phyloP scores from a whole-genome alignment of 2,113 vertebrate genomes.

The Salvator merianae region DNA sequence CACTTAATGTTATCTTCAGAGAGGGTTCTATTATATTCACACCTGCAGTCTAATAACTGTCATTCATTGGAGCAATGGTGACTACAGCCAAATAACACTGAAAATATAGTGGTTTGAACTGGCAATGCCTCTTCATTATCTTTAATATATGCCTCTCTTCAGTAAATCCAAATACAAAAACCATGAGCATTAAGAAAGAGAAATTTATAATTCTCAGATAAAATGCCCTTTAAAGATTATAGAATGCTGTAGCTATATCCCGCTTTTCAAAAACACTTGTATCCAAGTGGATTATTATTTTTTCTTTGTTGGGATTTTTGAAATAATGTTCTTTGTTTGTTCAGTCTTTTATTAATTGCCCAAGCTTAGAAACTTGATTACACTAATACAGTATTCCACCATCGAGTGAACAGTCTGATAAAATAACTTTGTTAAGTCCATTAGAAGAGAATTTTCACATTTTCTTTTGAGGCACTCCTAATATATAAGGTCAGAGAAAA shows the following conservation, averaged over 20 bases:
- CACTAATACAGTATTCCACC: background rate
- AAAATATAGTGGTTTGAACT: constrained; percentile 40
- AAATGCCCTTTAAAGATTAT: background rate
- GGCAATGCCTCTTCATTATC: constrained; percentile 56
- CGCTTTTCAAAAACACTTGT: background rate
- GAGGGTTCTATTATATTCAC: constrained; percentile 24
- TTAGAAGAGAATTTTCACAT: background rate
- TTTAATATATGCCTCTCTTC: constrained; percentile 52
- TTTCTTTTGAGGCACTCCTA: background rate
- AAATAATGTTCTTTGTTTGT: background rate
- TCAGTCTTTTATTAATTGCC: constrained; percentile 7
- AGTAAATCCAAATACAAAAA: constrained; percentile 55
- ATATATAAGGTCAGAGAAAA: background rate
- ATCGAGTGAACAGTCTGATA: background rate
- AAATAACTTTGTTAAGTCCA: background rate
- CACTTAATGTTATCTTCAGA: constrained; percentile 11
- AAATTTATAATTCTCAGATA: constrained; percentile 47
- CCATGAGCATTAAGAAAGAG: constrained; percentile 40
- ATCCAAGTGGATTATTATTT: constrained; percentile 5
- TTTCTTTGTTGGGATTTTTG: background rate
- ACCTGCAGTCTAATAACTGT: constrained; percentile 41
- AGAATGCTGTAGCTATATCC: background rate
- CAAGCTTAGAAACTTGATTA: background rate
- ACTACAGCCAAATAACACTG: constrained; percentile 39
- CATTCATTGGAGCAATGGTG: constrained; percentile 28